phyloP scores from a whole-genome alignment of 2,797 vertebrate species.

The Anguilla pacifica region DNA sequence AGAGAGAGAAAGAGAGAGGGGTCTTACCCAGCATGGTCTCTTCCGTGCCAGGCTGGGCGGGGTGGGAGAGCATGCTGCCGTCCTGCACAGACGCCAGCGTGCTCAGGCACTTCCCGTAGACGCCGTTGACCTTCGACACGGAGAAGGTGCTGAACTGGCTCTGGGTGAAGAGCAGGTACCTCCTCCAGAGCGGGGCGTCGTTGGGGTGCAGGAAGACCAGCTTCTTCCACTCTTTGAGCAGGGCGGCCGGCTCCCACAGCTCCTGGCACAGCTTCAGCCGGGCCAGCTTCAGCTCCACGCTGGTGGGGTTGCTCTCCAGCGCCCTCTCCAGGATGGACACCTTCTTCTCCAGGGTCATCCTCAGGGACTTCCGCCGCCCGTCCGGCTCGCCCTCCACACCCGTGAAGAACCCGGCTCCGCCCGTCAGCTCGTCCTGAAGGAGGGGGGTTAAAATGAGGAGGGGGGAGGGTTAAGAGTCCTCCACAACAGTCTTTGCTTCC shows the following conservation, averaged over 20 bases:
- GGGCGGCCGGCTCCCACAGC: conserved; percentile 84
- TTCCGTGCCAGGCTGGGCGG: conserved; percentile 80
- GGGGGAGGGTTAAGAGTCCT: not conserved
- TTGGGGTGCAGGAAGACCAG: conserved; percentile 94
- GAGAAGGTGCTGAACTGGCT: conserved; percentile 93
- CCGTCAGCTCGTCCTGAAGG: conserved; percentile 81
- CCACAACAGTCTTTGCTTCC: not conserved
- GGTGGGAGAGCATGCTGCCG: conserved; percentile 90
- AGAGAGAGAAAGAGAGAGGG: not conserved
- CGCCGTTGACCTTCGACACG: conserved; percentile 81
- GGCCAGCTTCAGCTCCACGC: conserved; percentile 84
- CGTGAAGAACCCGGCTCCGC: conserved; percentile 65
- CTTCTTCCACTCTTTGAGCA: conserved; percentile 95
- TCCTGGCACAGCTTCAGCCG: conserved; percentile 83
- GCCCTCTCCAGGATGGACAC: conserved; percentile 88
- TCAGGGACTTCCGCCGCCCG: conserved; percentile 71
- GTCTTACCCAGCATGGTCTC: conserved; percentile 86
- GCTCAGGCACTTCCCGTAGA: conserved; percentile 91
- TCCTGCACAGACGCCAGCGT: conserved; percentile 87
- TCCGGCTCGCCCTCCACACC: conserved; percentile 71
- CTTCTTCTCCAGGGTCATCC: conserved; percentile 88
- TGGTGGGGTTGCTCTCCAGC: conserved; percentile 83
- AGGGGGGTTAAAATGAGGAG: not conserved
- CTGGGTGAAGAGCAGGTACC: conserved; percentile 90
- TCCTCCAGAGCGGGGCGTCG: conserved; percentile 83